Conservation (phyloP, 1,140 invertebrate species). For the Atta colombica region DNA sequence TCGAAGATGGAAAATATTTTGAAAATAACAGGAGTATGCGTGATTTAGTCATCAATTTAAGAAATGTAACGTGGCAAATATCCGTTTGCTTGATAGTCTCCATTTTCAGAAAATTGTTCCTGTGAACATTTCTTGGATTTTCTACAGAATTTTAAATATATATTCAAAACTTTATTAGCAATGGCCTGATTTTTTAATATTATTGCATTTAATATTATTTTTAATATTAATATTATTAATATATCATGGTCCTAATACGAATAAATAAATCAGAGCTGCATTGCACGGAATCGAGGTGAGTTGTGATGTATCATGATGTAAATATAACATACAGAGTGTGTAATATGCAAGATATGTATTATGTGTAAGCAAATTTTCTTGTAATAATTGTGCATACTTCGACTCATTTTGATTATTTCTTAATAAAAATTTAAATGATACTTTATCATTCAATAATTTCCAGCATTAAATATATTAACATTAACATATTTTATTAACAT, state of each 20-base stretch:
- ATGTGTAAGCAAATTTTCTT: background rate
- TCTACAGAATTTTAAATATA: background rate
- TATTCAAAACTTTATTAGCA: background rate
- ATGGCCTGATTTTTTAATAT: background rate
- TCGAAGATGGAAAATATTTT: background rate
- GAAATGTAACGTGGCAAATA: background rate
- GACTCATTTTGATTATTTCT: background rate
- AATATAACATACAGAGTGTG: conserved; percentile 14
- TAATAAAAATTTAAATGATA: background rate
- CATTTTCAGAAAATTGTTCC: background rate
- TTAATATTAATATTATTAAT: no score
- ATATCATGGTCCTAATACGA: conserved; percentile 14
- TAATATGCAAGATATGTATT: background rate
- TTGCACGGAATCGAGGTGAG: conserved; percentile 3
- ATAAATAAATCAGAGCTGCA: conserved; percentile 34
- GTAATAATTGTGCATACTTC: background rate
- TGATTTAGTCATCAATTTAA: background rate
- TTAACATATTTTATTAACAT: background rate
- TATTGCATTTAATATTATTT: no score
- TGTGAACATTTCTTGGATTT: background rate
- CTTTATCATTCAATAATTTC: background rate
- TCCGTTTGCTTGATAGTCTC: background rate
- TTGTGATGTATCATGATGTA: conserved; percentile 23
- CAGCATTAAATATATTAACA: background rate
- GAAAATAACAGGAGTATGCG: background rate